These are phyloP conservation scores for Drosophila helvetica DNA, from an alignment of 2,888 invertebrate genomes.

Conservation along the genomic window DNA sequence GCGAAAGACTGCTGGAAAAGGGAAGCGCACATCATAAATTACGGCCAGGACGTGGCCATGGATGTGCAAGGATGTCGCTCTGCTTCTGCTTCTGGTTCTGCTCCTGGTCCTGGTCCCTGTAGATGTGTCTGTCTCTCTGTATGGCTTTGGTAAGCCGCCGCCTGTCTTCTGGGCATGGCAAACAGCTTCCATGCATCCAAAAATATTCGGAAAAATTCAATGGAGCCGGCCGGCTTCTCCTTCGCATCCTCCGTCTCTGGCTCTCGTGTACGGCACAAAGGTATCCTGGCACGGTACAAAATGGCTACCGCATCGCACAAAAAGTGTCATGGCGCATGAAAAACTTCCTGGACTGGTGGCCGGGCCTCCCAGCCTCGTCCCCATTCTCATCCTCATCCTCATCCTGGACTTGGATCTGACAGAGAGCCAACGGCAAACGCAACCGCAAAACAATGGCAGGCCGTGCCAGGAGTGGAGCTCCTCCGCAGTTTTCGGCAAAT, in stretches of 20 bases:
- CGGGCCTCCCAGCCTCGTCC: conserved; percentile 31
- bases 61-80: conserved; percentile 52
- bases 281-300: conserved; percentile 54
- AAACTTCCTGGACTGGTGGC: conserved; percentile 70
- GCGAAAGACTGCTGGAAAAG: conserved; percentile 32
- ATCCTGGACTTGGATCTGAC: conserved; percentile 31
- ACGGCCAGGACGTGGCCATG: conserved; percentile 72
- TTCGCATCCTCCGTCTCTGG: conserved; percentile 10
- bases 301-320: conserved; percentile 74
- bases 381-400: background rate
- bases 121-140: conserved; percentile 17
- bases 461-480: conserved; percentile 23
- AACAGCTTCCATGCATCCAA: conserved; percentile 79
- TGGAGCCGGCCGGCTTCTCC: conserved; percentile 35
- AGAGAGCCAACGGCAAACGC: background rate
- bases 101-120: conserved; percentile 35
- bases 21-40: conserved; percentile 78
- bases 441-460: conserved; percentile 72
- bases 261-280: conserved; percentile 18
- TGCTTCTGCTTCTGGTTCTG: conserved; percentile 1
- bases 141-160: conserved; percentile 65
- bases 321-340: conserved; percentile 80
- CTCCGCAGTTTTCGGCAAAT: conserved; percentile 54
- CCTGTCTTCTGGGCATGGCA: conserved; percentile 73
- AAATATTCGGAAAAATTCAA: conserved; percentile 71